Base-by-base conservation (phyloP, 1,140 invertebrate genomes). In the Procambarus clarkii region DNA sequence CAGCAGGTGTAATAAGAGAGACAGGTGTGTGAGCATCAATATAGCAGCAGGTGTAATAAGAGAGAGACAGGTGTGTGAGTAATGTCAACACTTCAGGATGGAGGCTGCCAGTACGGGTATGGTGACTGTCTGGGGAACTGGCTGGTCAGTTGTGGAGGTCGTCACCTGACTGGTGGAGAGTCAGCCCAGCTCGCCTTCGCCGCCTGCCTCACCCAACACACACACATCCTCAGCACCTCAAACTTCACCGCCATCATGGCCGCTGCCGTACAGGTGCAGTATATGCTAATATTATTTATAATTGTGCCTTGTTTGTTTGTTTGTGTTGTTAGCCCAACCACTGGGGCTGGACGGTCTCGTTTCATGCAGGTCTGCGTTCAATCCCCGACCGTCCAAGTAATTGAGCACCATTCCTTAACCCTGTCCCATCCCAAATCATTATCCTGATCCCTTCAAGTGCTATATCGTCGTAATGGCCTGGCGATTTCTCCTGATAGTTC, bases 61-160 rank as follows among this genome's bases (percentile, higher is more conserved):
- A 45, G 24, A 50, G 21, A 54, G 78, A 9, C 46, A 78, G 9
- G n/a, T 45, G 18, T 13, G 13, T 45, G 34, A 24, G 34, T 45
- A 34, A 80, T 4, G 2, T 4, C 46, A 2, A n/a, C 50, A 5
- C 46, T 48, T 13, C 50, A 82, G 80, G 44, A 82, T 11, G 80
- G 80, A 11, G 54, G 18, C 15, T 83, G 81, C 45, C 58, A 83
- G 58, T 83, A 69, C 54, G 81, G 81, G 13, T 34, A 54, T 11
- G 81, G 81, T 46, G 81, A 83, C 81, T 83, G 81, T 21, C 54
- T 83, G 58, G 81, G 81, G 11, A 83, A 83, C 45, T 83, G 81
- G 81, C 15, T 83, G 60, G 60, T 83, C 21, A 24, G 21, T 3
- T 83, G 81, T n/a, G 81, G 54, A 9, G 34, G 11, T 11, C 58